Conservation (phyloP, 2,797 vertebrate species). For the Sebastes trivittatus region DNA sequence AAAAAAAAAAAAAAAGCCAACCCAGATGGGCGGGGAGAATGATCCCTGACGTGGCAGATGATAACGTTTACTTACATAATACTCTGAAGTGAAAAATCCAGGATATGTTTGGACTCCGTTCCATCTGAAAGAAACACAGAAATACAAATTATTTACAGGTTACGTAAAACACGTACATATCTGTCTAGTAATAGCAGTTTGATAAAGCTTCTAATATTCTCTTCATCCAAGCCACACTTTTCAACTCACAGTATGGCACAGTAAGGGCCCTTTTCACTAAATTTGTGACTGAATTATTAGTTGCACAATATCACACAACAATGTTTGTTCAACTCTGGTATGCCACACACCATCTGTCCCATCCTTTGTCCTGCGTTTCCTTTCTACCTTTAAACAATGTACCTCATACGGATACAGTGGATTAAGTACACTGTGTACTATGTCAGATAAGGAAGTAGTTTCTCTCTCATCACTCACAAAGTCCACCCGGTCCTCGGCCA, state of each 20-base stretch:
- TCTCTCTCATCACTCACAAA: constrained; percentile 87
- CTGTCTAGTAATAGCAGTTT: neutral
- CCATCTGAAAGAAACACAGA: constrained; percentile 85
- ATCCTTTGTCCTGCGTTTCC: neutral
- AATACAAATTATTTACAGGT: neutral
- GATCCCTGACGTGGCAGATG: neutral
- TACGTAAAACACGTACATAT: neutral
- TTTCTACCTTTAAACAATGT: neutral
- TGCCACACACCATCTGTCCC: neutral
- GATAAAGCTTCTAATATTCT: neutral
- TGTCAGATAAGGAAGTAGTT: neutral
- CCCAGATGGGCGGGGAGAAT: neutral
- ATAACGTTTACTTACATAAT: constrained; percentile 86
- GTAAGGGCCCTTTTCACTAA: neutral
- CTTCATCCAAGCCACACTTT: neutral
- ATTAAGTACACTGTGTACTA: neutral
- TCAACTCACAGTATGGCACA: neutral
- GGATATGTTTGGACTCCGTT: constrained; percentile 97
- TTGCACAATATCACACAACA: neutral
- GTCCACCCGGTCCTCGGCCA: constrained; percentile 96
- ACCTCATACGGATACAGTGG: neutral
- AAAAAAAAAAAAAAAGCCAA: neutral
- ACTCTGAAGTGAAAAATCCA: constrained; percentile 98
- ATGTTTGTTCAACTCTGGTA: neutral
- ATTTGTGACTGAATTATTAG: neutral